Conservation (phyloP, 2,113 vertebrate species). For the Rhinichthys klamathensis region DNA sequence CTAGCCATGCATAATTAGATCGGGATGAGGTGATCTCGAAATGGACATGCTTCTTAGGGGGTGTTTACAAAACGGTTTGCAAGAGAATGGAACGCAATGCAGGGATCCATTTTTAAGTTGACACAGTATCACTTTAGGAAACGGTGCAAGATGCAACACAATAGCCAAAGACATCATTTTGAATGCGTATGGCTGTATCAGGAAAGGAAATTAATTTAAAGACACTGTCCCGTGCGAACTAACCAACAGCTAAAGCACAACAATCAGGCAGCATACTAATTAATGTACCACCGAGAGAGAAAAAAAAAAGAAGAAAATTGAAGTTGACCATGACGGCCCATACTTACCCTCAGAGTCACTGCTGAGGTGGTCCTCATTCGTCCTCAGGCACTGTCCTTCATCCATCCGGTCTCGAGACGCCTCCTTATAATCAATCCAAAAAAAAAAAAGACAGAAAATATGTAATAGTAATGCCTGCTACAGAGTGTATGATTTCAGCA, state of each 20-base stretch:
- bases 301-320: background rate
- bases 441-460: background rate
- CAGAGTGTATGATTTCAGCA: too few relatives aligned
- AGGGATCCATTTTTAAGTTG: background rate
- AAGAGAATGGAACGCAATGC: background rate
- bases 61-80: background rate
- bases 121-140: background rate
- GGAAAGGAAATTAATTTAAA: background rate
- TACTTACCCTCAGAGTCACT: constrained; percentile 78
- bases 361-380: constrained; percentile 75
- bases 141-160: background rate
- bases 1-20: background rate
- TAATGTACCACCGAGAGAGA: background rate
- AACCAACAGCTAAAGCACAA: background rate
- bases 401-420: constrained; percentile 61
- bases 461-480: background rate
- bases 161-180: too few relatives aligned
- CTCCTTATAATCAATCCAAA: constrained; percentile 69
- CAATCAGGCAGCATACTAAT: background rate
- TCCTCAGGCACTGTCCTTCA: constrained; percentile 60
- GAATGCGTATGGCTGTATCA: too few relatives aligned
- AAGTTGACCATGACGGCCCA: background rate
- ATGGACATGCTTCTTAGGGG: background rate
- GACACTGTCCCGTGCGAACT: background rate
- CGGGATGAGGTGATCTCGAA: background rate